phyloP scores from a whole-genome alignment of 2,797 vertebrate genomes.

The Etheostoma perlongum region DNA sequence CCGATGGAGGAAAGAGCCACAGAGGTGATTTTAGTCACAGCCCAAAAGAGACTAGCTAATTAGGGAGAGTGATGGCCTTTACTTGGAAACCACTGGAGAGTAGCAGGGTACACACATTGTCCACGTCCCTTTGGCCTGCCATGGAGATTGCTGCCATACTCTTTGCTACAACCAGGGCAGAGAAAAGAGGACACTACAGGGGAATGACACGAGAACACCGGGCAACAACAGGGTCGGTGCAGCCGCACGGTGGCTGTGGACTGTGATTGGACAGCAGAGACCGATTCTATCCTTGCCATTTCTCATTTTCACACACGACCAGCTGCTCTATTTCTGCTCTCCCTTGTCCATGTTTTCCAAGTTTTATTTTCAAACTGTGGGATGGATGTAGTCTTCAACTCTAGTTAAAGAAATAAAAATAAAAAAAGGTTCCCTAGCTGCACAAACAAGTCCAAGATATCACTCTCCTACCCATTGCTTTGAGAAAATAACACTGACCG shows the following conservation, averaged over 20 bases:
- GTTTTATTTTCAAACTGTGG: constrained; percentile 9
- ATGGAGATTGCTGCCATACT: constrained; percentile 72
- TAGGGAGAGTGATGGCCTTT: constrained; percentile 96
- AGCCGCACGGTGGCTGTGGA: constrained; percentile 13
- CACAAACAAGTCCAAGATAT: constrained; percentile 21
- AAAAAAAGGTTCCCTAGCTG: neutral
- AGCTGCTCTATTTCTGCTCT: constrained; percentile 47
- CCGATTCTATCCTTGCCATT: constrained; percentile 32
- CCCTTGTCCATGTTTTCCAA: constrained; percentile 21
- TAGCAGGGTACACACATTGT: constrained; percentile 76
- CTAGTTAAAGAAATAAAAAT: neutral
- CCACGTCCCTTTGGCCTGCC: constrained; percentile 81
- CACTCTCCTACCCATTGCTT: constrained; percentile 2
- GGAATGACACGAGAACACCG: constrained; percentile 41
- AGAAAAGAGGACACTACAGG: constrained; percentile 51
- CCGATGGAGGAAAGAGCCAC: constrained; percentile 86
- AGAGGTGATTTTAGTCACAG: constrained; percentile 92
- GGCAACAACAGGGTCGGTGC: constrained; percentile 36
- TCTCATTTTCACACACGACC: constrained; percentile 36
- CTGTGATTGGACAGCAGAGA: constrained; percentile 46
- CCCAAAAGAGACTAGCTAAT: constrained; percentile 92
- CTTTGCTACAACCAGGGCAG: constrained; percentile 61
- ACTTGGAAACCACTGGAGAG: constrained; percentile 88
- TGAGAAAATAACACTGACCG: constrained; percentile 42
- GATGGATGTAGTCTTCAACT: constrained; percentile 17